A percentile compares a stretch with the other conserved stretches of the same genome.
Evolutionary conservation across 2,797 vertebrate genomes (phyloP).

Genomic region (Phataginus tetradactyla): DNA sequence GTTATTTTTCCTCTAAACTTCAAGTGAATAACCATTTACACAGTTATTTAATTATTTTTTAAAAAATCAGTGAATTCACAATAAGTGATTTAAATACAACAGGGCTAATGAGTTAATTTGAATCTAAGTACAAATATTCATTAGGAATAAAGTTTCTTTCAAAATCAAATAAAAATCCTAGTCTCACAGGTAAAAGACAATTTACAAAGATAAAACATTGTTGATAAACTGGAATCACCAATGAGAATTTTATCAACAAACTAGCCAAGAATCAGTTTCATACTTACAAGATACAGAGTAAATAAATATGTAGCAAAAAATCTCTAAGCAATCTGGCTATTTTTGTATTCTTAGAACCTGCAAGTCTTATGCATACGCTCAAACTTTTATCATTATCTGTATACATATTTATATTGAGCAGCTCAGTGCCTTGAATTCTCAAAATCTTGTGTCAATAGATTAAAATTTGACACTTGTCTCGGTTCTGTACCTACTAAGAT

Average conservation of each 20-base stretch:
- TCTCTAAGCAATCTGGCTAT: background rate
- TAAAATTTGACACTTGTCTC: background rate
- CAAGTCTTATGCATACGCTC: background rate
- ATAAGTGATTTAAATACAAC: constrained; percentile 20
- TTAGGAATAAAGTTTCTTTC: background rate
- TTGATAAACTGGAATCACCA: background rate
- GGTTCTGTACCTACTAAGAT: background rate
- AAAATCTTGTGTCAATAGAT: background rate
- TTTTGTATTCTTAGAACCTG: background rate
- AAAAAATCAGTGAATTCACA: background rate
- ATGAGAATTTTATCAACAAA: background rate
- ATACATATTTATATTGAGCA: background rate
- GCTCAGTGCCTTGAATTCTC: background rate
- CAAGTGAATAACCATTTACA: background rate
- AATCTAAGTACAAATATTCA: constrained; percentile 35
- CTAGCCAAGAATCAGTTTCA: background rate
- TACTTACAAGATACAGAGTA: background rate
- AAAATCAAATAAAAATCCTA: background rate
- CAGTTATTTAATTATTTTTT: background rate
- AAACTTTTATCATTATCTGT: background rate
- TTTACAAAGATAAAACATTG: constrained; percentile 8
- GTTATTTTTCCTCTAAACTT: background rate
- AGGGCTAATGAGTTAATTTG: background rate
- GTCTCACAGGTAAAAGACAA: background rate
- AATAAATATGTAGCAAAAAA: constrained; percentile 19